phyloP scores from a whole-genome alignment of 2,888 invertebrate genomes.

The Spodoptera exigua region DNA sequence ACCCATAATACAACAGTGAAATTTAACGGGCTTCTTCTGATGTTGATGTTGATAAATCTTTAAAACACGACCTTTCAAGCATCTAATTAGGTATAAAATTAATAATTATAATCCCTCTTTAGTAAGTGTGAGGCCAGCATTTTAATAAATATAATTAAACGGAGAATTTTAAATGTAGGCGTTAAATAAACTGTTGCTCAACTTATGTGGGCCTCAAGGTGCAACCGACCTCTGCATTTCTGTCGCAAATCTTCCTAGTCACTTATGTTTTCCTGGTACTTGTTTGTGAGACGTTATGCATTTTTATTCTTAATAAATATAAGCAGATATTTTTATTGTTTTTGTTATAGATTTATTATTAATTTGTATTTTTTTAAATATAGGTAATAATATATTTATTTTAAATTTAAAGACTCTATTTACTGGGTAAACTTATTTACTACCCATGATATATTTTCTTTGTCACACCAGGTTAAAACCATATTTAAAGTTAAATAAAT shows the following conservation, averaged over 20 bases:
- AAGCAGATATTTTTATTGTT: background rate
- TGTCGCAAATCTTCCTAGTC: constrained; percentile 49
- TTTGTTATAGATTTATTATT: background rate
- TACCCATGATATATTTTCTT: too few species aligned
- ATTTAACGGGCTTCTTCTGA: too few species aligned
- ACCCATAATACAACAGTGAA: too few species aligned
- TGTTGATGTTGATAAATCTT: too few species aligned
- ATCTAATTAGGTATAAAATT: too few species aligned
- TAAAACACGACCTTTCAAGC: too few species aligned
- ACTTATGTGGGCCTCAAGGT: constrained; percentile 59
- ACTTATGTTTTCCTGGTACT: constrained; percentile 51
- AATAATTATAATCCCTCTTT: constrained; percentile 17
- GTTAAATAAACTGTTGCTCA: constrained; percentile 47
- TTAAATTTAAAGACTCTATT: too few species aligned
- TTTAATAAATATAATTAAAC: constrained; percentile 47
- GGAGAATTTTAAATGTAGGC: constrained; percentile 52
- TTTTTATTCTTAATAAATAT: background rate
- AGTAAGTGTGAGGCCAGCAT: constrained; percentile 22
- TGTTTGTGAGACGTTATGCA: constrained; percentile 9
- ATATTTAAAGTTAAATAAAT: too few species aligned
- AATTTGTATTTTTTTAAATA: background rate
- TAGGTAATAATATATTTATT: too few species aligned
- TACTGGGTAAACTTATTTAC: too few species aligned
- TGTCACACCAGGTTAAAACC: too few species aligned
- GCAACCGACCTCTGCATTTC: constrained; percentile 52